Percentiles rank a stretch among this genome's conserved stretches.
Conservation (phyloP, 2,888 invertebrate genomes). For the Panopea generosa region DNA sequence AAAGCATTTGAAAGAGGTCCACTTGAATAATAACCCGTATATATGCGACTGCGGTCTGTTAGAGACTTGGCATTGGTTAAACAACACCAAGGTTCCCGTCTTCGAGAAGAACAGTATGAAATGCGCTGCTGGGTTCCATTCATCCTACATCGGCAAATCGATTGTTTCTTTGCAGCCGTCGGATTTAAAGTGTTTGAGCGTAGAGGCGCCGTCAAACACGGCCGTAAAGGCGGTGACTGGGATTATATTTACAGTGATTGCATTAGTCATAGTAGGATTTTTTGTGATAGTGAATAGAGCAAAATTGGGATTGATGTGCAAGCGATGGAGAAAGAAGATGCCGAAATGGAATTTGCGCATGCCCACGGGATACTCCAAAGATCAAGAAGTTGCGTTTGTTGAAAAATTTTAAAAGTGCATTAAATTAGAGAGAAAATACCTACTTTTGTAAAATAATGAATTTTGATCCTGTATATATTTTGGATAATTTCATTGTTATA, state of each 20-base stretch:
- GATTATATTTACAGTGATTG: conserved; percentile 47
- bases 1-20: conserved; percentile 36
- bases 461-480: too few relatives aligned
- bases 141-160: conserved; percentile 47
- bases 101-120: conserved; percentile 27
- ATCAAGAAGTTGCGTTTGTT: conserved; percentile 46
- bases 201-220: conserved; percentile 32
- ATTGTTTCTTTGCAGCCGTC: conserved; percentile 29
- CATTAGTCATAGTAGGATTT: conserved; percentile 36
- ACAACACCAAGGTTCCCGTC: conserved; percentile 41
- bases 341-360: conserved; percentile 32
- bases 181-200: conserved; percentile 45
- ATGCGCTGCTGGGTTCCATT: conserved; percentile 61
- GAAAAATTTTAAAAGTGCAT: conserved; percentile 20
- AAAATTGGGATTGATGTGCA: conserved; percentile 25
- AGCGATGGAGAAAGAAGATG: conserved; percentile 31
- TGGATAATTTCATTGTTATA: too few relatives aligned
- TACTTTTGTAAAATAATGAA: too few relatives aligned
- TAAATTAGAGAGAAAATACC: too few relatives aligned
- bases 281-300: conserved; percentile 39
- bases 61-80: conserved; percentile 66
- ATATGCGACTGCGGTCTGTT: conserved; percentile 67
- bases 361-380: conserved; percentile 46
- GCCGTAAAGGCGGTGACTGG: conserved; percentile 40
- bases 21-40: conserved; percentile 61